phyloP scores from a whole-genome alignment of 2,113 vertebrate species.

The Anolis carolinensis region DNA sequence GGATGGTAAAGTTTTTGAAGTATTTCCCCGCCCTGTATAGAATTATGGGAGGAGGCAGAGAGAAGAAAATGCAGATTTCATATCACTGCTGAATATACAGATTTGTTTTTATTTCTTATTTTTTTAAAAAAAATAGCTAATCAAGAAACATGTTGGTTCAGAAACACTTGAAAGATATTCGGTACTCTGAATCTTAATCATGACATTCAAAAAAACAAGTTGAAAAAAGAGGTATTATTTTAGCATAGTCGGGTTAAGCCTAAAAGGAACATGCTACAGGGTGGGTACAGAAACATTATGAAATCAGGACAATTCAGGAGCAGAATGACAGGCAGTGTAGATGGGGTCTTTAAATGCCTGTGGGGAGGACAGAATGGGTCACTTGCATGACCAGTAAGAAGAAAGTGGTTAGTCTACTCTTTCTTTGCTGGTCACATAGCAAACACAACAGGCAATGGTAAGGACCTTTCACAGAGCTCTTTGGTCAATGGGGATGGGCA shows the following conservation, averaged over 20 bases:
- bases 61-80: not conserved
- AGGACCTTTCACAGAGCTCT: no score
- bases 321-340: not conserved
- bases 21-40: not conserved
- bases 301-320: not conserved
- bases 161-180: not conserved
- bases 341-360: no score
- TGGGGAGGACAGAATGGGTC: no score
- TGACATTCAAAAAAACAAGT: not conserved
- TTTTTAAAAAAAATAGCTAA: constrained; percentile 23
- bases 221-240: not conserved
- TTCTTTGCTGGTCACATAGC: no score
- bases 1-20: not conserved
- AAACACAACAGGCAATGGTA: no score
- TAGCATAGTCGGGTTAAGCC: not conserved
- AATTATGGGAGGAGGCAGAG: not conserved
- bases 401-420: no score
- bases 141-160: not conserved
- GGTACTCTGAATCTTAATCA: not conserved
- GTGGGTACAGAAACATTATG: not conserved
- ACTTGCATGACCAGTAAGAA: no score
- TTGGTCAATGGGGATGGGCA: no score
- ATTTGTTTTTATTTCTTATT: not conserved
- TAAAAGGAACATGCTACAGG: accelerated
- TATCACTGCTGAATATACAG: not conserved